Conservation (phyloP, 2,113 vertebrate genomes). For the Platichthys stellatus region DNA sequence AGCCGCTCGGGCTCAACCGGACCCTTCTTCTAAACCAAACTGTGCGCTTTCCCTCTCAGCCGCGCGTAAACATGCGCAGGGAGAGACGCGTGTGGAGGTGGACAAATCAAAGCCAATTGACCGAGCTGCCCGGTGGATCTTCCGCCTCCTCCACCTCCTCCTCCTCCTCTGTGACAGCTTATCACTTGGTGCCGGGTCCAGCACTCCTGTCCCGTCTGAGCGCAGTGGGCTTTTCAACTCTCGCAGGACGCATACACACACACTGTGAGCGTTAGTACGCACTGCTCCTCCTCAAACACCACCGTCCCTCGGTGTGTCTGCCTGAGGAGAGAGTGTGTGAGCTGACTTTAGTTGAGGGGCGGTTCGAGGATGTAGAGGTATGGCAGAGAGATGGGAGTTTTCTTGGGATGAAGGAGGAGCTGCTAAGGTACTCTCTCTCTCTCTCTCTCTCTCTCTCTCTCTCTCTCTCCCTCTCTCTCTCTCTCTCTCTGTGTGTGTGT, state of each 20-base stretch:
- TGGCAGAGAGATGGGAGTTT: conserved; percentile 70
- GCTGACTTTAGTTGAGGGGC: conserved; percentile 74
- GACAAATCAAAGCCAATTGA: conserved; percentile 14
- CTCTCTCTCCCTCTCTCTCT: conserved; percentile 1
- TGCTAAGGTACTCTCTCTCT: conserved; percentile 41
- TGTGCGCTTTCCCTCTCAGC: conserved; percentile 41
- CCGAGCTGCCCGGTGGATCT: background rate
- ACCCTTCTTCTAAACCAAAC: conserved; percentile 29
- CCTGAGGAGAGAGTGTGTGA: conserved; percentile 49
- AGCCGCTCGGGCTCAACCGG: conserved; percentile 36
- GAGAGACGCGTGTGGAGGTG: conserved; percentile 33
- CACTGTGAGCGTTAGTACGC: conserved; percentile 51
- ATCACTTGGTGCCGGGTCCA: conserved; percentile 7
- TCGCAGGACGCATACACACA: conserved; percentile 23
- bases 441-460: conserved; percentile 13
- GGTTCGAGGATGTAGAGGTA: conserved; percentile 76
- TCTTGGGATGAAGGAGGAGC: conserved; percentile 67
- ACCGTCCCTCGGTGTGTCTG: conserved; percentile 63
- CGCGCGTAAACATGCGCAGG: conserved; percentile 29
- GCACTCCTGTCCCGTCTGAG: conserved; percentile 26
- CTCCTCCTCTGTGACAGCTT: conserved; percentile 17
- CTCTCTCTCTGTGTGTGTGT: background rate
- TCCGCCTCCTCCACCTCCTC: conserved; percentile 36
- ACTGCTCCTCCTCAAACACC: conserved; percentile 33
- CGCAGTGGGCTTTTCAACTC: conserved; percentile 11